Conservation (phyloP, 1,140 invertebrate species). For the Hermetia illucens region DNA sequence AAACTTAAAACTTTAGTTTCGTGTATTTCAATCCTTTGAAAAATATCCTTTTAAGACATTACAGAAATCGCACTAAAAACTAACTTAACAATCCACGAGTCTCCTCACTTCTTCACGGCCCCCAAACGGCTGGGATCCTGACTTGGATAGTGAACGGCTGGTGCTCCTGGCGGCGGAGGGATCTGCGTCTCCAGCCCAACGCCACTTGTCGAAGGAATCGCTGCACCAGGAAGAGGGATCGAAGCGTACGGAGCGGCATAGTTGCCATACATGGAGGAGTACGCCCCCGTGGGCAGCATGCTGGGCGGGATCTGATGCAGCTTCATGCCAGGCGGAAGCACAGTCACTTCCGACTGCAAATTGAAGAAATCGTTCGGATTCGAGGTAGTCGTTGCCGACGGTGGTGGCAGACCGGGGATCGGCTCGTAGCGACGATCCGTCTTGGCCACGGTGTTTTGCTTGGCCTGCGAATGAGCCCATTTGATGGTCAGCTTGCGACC, state of each 20-base stretch:
- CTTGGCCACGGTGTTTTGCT: slow-evolving; percentile 35
- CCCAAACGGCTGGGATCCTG: slow-evolving; percentile 88
- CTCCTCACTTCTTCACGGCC: slow-evolving; percentile 27
- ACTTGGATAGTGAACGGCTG: slow-evolving; percentile 77
- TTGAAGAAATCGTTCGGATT: slow-evolving; percentile 68
- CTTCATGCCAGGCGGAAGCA: slow-evolving; percentile 35
- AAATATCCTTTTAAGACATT: too few species aligned
- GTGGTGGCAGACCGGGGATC: slow-evolving; percentile 73
- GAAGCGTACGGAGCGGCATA: slow-evolving; percentile 32
- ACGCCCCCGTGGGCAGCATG: slow-evolving; percentile 35
- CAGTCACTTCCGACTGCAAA: slow-evolving; percentile 41
- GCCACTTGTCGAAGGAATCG: slow-evolving; percentile 22
- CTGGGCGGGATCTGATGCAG: slow-evolving; percentile 34
- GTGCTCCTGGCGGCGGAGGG: slow-evolving; percentile 36
- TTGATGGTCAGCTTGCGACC: slow-evolving; percentile 85
- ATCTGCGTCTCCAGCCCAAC: slow-evolving; percentile 30
- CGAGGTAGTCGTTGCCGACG: slow-evolving; percentile 34
- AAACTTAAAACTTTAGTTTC: too few species aligned
- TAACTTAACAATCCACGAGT: too few species aligned
- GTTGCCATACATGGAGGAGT: slow-evolving; percentile 44
- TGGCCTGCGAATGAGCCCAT: slow-evolving; percentile 86
- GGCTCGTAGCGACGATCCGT: slow-evolving; percentile 44
- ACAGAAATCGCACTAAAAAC: too few species aligned
- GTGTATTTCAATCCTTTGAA: too few species aligned
- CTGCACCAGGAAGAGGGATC: slow-evolving; percentile 36